Base-by-base conservation (phyloP, 2,888 invertebrate genomes). In the Andrena haemorrhoa region DNA sequence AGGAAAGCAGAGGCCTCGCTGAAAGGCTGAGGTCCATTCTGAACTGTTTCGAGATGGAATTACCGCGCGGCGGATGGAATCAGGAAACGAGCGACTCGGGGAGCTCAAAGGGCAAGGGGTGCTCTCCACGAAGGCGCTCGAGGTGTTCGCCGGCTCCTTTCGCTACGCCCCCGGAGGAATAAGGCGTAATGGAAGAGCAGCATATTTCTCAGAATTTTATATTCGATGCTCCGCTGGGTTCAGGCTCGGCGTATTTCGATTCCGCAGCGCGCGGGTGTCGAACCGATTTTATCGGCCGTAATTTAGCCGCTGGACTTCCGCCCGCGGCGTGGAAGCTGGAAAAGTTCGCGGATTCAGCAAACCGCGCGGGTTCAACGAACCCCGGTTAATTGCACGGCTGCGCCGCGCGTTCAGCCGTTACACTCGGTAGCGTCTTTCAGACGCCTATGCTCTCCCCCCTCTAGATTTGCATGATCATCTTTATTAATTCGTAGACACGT, bases 401-500 rank as follows among this genome's bases (percentile, higher is more conserved):
- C 61, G 63, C 79, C 53, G 56, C 72, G 75, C 68, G 35, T 64
- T 74, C 65, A 72, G 81, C 69, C 83, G 83, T 75, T 82, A 73
- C 82, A 81, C 75, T 66, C 76, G 64, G 47, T 72, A 79, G 83
- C 69, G 75, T 82, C 83, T 77, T 82, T 68, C 71, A 71, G 79
- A 58, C 79, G 33, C 72, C 31, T 31, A 61, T 60, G 29, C 63
- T 56, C 72, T 68, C 75, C 56, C 66, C 61, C 66, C 66, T 53
- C 66, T 56, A 70, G 82, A 82, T 82, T 82, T 79, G 82, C 75
- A 72, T 75, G 82, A 79, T 79, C 79, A 75, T 79, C 82, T 82
- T 79, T 79, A 82, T 79, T 82, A 82, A 82, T 82, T 79, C 82
- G 82, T 71, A 60, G 69, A 79, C 79, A 79, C 79, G 79, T 79